A percentile compares a stretch with the other conserved stretches of the same genome.
Evolutionary conservation across 2,888 invertebrate genomes (phyloP).

Genomic region (Acanthococcus lagerstroemiae): DNA sequence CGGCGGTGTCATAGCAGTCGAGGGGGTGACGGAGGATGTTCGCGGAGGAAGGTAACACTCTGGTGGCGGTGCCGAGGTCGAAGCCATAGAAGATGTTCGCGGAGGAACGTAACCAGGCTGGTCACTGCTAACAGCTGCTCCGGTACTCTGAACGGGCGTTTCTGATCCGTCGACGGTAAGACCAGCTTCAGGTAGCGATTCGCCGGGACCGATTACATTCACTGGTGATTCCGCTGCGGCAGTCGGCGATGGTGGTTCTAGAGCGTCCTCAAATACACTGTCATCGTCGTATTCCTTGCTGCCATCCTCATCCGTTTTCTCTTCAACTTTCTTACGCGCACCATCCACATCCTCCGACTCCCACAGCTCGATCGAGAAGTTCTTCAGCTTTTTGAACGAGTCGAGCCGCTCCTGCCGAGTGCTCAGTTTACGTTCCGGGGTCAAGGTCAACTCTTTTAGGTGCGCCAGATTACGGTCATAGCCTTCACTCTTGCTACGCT

Average conservation of each 20-base stretch:
- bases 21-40: too few relatives aligned
- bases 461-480: slow-evolving; percentile 13
- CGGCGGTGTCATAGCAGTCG: too few relatives aligned
- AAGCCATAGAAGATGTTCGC: too few relatives aligned
- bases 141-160: neutral
- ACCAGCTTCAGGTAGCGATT: too few relatives aligned
- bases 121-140: neutral
- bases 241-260: neutral
- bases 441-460: neutral
- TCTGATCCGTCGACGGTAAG: neutral
- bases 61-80: too few relatives aligned
- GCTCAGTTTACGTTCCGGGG: slow-evolving; percentile 38
- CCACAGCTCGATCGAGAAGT: slow-evolving; percentile 39
- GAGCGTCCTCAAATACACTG: slow-evolving; percentile 25
- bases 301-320: neutral
- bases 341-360: slow-evolving; percentile 38
- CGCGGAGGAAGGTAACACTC: too few relatives aligned
- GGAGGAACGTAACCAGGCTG: neutral
- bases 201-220: too few relatives aligned
- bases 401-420: slow-evolving; percentile 39
- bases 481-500: slow-evolving; percentile 25
- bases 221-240: neutral
- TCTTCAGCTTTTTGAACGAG: slow-evolving; percentile 39
- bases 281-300: slow-evolving; percentile 19
- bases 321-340: neutral